These are phyloP conservation scores for Agonum fuliginosum DNA, from an alignment of 2,888 invertebrate genomes.

Conservation along the genomic window DNA sequence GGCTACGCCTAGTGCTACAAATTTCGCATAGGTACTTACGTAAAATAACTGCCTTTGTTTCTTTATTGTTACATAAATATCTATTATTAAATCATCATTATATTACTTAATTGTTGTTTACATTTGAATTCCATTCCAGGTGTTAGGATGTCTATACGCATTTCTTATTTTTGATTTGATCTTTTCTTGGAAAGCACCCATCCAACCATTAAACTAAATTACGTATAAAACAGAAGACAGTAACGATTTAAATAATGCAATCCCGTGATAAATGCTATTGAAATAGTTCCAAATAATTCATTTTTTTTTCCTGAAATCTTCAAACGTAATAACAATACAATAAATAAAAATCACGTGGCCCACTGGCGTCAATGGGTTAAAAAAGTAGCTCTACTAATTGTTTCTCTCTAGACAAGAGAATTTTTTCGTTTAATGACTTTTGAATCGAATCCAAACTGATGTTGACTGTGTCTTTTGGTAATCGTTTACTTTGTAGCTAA, in stretches of 20 bases:
- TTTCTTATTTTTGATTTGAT: too few species aligned
- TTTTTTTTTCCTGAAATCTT: constrained; percentile 5
- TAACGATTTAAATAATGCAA: neutral
- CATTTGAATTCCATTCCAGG: too few species aligned
- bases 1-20: too few species aligned
- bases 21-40: too few species aligned
- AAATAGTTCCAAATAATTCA: neutral
- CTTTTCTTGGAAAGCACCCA: neutral
- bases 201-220: neutral
- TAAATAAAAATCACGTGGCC: constrained; percentile 37
- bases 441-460: constrained; percentile 29
- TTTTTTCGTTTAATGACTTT: constrained; percentile 21
- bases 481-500: neutral
- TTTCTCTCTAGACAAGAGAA: neutral
- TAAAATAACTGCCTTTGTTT: too few species aligned
- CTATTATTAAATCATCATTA: too few species aligned
- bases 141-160: too few species aligned
- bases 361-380: neutral
- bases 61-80: too few species aligned
- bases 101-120: too few species aligned
- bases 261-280: neutral
- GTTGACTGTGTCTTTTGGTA: neutral
- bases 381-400: constrained; percentile 11
- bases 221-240: neutral
- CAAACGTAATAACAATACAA: constrained; percentile 8